A percentile compares a stretch with the other conserved stretches of the same genome.
Evolutionary conservation across 1,140 invertebrate genomes (phyloP).

Genomic region (Steinernema feltiae): DNA sequence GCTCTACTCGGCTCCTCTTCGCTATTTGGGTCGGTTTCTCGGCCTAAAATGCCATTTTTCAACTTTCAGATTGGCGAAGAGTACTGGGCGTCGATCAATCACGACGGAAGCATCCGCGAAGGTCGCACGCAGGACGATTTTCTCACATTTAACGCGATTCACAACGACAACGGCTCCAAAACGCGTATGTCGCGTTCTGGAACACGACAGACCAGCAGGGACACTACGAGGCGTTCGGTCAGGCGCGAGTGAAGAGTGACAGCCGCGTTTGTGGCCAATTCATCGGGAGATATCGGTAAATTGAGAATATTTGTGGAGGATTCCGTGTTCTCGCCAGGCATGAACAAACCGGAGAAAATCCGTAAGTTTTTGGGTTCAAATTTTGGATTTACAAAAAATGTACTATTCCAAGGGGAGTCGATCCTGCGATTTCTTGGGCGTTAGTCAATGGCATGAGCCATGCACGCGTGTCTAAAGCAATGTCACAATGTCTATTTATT

Average conservation of each 20-base stretch:
- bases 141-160: not conserved
- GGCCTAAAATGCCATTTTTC: too few species aligned
- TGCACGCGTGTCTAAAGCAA: too few species aligned
- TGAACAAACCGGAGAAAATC: not conserved
- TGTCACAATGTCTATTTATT: too few species aligned
- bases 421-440: too few species aligned
- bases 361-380: slow-evolving; percentile 3
- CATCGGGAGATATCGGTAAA: not conserved
- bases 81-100: slow-evolving; percentile 6
- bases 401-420: too few species aligned
- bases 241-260: not conserved
- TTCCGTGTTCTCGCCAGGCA: slow-evolving; percentile 1
- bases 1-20: too few species aligned
- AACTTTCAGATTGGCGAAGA: not conserved
- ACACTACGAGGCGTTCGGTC: not conserved
- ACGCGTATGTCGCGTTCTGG: slow-evolving; percentile 6
- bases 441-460: too few species aligned
- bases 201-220: not conserved
- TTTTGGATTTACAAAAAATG: too few species aligned
- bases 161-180: not conserved
- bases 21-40: too few species aligned
- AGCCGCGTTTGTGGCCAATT: not conserved
- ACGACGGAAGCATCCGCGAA: not conserved
- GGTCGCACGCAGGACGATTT: not conserved
- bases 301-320: not conserved